Percentiles rank a stretch among this genome's conserved stretches.
Evolutionary conservation across 2,113 vertebrate genomes (phyloP).

Genomic region (Psammodynastes pulverulentus): DNA sequence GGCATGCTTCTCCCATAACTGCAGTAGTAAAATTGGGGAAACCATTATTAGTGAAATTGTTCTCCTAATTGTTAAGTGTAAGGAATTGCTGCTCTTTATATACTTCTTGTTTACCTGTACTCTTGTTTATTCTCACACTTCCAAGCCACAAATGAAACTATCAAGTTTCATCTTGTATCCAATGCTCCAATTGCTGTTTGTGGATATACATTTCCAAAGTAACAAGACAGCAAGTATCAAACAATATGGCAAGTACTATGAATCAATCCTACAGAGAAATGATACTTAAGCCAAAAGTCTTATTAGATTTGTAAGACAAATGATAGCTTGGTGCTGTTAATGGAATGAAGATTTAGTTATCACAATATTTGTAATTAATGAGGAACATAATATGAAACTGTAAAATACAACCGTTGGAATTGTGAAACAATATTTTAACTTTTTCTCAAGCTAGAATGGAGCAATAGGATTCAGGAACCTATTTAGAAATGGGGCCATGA

Average conservation of each 20-base stretch:
- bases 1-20: neutral
- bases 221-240: neutral
- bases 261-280: neutral
- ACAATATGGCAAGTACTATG: neutral
- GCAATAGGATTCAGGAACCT: neutral
- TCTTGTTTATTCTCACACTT: neutral
- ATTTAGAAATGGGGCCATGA: neutral
- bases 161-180: neutral
- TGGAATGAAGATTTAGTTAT: constrained; percentile 2
- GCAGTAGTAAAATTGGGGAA: neutral
- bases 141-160: neutral
- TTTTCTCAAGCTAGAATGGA: neutral
- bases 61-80: neutral
- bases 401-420: constrained; percentile 12
- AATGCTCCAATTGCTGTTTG: neutral
- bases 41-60: neutral
- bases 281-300: neutral
- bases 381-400: neutral
- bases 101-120: neutral
- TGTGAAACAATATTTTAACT: neutral
- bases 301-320: constrained; percentile 21
- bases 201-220: neutral
- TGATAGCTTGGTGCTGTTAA: neutral
- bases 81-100: neutral
- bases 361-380: constrained; percentile 37